Percentiles rank a stretch among this genome's conserved stretches.
phyloP scores from a whole-genome alignment of 2,113 vertebrate species.

The Cebus imitator region DNA sequence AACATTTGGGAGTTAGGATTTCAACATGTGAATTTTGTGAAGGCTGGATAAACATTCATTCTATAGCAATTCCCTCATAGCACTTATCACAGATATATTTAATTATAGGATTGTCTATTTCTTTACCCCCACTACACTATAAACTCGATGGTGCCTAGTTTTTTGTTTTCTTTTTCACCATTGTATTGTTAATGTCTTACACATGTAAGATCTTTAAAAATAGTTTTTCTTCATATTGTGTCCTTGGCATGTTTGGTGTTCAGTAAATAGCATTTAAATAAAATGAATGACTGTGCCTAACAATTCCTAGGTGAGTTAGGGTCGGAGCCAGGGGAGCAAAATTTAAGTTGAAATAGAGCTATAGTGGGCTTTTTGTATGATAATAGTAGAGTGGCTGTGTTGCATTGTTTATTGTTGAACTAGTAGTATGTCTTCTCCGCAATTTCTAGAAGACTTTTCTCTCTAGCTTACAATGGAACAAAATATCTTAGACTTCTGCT shows the following conservation, averaged over 20 bases:
- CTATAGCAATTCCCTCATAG: background rate
- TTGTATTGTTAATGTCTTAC: background rate
- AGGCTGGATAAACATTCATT: background rate
- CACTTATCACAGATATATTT: background rate
- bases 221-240: background rate
- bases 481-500: background rate
- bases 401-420: background rate
- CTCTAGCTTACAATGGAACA: background rate
- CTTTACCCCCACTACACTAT: background rate
- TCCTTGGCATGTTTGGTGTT: background rate
- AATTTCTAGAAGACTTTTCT: slow-evolving; percentile 4
- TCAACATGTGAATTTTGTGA: background rate
- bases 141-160: background rate
- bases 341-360: background rate
- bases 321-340: background rate
- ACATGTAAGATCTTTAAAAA: background rate
- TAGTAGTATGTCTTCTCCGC: background rate
- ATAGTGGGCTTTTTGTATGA: background rate
- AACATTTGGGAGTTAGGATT: background rate
- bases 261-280: background rate
- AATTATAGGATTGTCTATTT: background rate
- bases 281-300: background rate
- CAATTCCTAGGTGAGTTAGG: background rate
- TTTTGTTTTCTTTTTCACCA: background rate
- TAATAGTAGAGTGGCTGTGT: background rate